Base-by-base conservation (phyloP, 1,140 invertebrate species). In the Telenomus remus region DNA sequence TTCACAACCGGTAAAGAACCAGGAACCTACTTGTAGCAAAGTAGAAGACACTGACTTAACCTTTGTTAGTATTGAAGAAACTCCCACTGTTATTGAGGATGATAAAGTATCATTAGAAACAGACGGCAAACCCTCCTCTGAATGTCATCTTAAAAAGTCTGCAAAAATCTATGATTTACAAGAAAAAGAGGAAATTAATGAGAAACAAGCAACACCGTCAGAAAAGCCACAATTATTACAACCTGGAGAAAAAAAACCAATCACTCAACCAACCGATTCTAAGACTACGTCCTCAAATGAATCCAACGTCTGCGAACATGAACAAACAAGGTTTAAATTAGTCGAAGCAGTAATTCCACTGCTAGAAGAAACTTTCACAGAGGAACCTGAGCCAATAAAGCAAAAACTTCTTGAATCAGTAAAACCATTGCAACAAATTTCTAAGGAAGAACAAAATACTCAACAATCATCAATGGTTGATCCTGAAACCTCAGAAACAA, bases 101-200 rank as follows among this genome's bases (percentile, higher is more conserved):
- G 14, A 14, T 27, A 11, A 55, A n/a, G 34, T 27, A 46, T 34
- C 49, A 15, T 0, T 11, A 34, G 2, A 0, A 34, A 19, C 48
- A 55, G 46, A 63, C 33, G 4, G 4, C 2, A 63, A 53, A 63
- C 4, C 46, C 14, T 15, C 16, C 19, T 7, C 59, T 13, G 70
- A 74, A 42, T 48, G 61, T 46, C 63, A 66, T 1, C 61, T 74
- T 13, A 74, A 66, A 34, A 74, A 74, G 16, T 66, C 70, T 6
- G 70, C 63, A 10, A 74, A 74, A 66, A 74, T 54, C 0, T 66
- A 16, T 39, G 63, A 73, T n/a, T 55, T 73, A 11, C 43, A 66
- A 50, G 70, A 55, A 13, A 43, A 61, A 19, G 61, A 73, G 60
- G 61, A 65, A 15, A 12, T 1, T 44, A 57, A 13, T 19, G 49